Base-by-base conservation (phyloP, 1,140 invertebrate genomes). In the Dinothrombium tinctorium region DNA sequence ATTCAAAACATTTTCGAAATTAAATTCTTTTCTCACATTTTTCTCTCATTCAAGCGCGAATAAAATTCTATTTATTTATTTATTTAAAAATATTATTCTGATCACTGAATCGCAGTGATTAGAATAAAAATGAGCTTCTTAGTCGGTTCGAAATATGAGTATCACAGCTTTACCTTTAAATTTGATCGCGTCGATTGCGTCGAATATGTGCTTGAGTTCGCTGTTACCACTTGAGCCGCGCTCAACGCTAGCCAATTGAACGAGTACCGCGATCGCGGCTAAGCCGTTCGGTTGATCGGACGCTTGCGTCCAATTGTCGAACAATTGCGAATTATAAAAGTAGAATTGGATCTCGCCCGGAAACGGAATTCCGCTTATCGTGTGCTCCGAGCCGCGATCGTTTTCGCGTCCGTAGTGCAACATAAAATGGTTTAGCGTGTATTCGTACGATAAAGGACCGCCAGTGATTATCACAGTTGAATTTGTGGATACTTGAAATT, bases 291-390 rank as follows among this genome's bases (percentile, higher is more conserved):
- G 80, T 59, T 82, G 80, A 24, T 41, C 21, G 19, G 45, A 76
- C 17, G 87, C 87, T 61, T 90, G 80, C 22, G 80, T 76, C 71
- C 90, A 84, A 58, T 92, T 92, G 54, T 78, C 76, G 62, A 92
- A 94, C n/a, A 95, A 64, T 57, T 94, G 82, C 44, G 81, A 77
- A 57, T 94, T 94, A 63, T 81, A 95, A 3, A 84, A 87, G 51
- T 87, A 83, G 26, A 94, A 64, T 62, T 94, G 86, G 50, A 92
- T 76, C 70, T 94, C 87, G 31, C 78, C 84, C 19, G 87, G 83
- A 62, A 92, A 95, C 21, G 81, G 71, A 49, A 86, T 76, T 40
- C 83, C 77, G 48, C 86, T 76, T 43, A 95, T 80, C 41, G 72
- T 75, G 59, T 95, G 87, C 57, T 94, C 87, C 0, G 83, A 90